phyloP scores from a whole-genome alignment of 1,140 invertebrate species.

The Aphelenchoides fujianensis region DNA sequence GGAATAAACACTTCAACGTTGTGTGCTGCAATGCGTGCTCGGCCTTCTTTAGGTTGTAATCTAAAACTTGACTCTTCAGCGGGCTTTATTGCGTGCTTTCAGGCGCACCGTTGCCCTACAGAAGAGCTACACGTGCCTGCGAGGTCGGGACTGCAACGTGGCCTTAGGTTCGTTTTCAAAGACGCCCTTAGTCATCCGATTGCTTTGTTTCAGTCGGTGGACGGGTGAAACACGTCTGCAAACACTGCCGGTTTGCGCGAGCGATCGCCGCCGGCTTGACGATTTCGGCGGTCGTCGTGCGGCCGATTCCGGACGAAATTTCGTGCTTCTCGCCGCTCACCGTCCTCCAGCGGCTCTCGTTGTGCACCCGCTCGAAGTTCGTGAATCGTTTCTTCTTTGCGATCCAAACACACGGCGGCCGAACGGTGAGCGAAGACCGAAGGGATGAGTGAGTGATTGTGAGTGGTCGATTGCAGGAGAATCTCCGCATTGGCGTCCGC shows the following conservation, averaged over 20 bases:
- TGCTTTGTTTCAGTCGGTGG: background rate
- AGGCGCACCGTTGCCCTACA: background rate
- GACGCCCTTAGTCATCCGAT: background rate
- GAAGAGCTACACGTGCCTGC: background rate
- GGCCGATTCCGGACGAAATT: conserved; percentile 9
- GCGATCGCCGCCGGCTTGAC: background rate
- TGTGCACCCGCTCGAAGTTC: background rate
- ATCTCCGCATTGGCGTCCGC: background rate
- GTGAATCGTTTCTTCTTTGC: conserved; percentile 3
- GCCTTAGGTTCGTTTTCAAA: background rate
- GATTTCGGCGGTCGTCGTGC: background rate
- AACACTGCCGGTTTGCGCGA: background rate
- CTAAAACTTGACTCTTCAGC: background rate
- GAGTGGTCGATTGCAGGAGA: background rate
- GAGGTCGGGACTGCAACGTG: background rate
- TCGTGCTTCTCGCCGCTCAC: background rate
- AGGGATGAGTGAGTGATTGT: background rate
- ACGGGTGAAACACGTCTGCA: conserved; percentile 9
- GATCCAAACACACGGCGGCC: background rate
- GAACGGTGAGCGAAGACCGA: background rate
- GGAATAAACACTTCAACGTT: background rate
- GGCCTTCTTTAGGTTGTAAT: background rate
- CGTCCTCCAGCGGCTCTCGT: background rate
- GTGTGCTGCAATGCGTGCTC: conserved; percentile 8
- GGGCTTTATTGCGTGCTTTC: background rate